Conservation (phyloP, 1,140 invertebrate genomes). For the Ceratina australensis region DNA sequence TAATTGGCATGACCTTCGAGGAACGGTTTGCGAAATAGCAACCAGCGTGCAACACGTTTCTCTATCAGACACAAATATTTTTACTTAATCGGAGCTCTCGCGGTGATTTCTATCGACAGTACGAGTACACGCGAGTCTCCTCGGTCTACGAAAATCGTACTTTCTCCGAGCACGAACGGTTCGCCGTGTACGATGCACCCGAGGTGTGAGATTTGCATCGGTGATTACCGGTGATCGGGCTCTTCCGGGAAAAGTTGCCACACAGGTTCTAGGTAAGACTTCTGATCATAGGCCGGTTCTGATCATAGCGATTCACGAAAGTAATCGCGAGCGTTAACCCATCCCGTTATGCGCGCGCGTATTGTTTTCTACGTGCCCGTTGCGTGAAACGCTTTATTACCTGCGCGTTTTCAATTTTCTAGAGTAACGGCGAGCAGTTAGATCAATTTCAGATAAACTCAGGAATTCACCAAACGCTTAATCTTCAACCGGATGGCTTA, state of each 20-base stretch:
- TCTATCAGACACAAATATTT: conserved; percentile 37
- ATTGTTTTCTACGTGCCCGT: not conserved
- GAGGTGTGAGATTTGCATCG: conserved; percentile 67
- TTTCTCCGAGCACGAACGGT: conserved; percentile 54
- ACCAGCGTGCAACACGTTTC: conserved; percentile 6
- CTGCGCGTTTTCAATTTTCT: not conserved
- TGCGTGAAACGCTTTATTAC: not conserved
- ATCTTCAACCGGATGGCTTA: not conserved
- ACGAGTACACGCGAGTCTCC: conserved; percentile 19
- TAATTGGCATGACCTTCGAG: conserved; percentile 33
- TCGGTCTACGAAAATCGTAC: conserved; percentile 54
- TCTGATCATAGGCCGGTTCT: not conserved
- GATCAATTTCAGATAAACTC: not conserved
- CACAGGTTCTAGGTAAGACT: conserved; percentile 4
- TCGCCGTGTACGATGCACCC: conserved; percentile 28
- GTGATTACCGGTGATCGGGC: conserved; percentile 64
- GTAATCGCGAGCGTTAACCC: conserved; percentile 28
- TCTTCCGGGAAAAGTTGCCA: conserved; percentile 64
- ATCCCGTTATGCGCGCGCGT: conserved; percentile 9
- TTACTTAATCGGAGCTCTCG: conserved; percentile 26
- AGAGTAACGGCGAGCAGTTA: not conserved
- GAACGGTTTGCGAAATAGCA: not conserved
- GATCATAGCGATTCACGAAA: conserved; percentile 31
- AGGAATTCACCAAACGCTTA: not conserved
- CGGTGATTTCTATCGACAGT: conserved; percentile 53